Evolutionary conservation across 2,113 vertebrate genomes (phyloP), one percentile per base, ranked within the genome.

Genomic region (Proterorhinus semilunaris): DNA sequence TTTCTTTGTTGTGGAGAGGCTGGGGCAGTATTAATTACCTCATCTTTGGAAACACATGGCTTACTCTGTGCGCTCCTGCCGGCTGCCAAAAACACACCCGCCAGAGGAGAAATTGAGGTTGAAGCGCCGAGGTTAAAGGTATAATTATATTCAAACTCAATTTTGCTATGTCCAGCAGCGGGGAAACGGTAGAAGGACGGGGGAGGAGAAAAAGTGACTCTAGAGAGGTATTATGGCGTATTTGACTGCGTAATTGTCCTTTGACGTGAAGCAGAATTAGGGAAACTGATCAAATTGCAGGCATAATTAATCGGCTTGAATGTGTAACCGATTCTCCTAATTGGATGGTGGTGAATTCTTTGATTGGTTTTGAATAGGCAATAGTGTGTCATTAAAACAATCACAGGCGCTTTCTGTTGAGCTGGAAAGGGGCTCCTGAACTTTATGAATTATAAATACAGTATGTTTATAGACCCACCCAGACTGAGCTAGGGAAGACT

Each of bases 141-240:
- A 73, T 87, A 86, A 90, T 91, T 87, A 89, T 65, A 88, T 86
- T 86, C 84, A 79, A 78, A 80, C 79, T 84, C 86, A 73, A 82
- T 83, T 78, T 72, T 88, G 76, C 72, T 78, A 81, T 85, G 79
- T 86, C 74, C 79, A 67, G 65, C 78, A 72, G 53, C 73, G 67
- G 68, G 68, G 72, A 66, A 79, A 75, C 49, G 50, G 78, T 87
- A 88, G 86, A 64, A 83, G 68, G 62, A 57, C 47, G 62, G 72
- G 62, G 73, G 64, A 59, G 68, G 46, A 61, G 74, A 36, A 70
- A 76, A 62, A 27, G 59, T 27, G 16, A 64, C 73, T 65, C 53
- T 8, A 27, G 78, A 83, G 66, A 66, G 55, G 45, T 78, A 76
- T 6, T 67, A 10, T 55, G 50, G 67, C 68, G 62, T 71, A 71